Percentiles rank a stretch among this genome's conserved stretches.
phyloP scores from a whole-genome alignment of 2,888 invertebrate species.

The Mesorhabditis spiculigera region DNA sequence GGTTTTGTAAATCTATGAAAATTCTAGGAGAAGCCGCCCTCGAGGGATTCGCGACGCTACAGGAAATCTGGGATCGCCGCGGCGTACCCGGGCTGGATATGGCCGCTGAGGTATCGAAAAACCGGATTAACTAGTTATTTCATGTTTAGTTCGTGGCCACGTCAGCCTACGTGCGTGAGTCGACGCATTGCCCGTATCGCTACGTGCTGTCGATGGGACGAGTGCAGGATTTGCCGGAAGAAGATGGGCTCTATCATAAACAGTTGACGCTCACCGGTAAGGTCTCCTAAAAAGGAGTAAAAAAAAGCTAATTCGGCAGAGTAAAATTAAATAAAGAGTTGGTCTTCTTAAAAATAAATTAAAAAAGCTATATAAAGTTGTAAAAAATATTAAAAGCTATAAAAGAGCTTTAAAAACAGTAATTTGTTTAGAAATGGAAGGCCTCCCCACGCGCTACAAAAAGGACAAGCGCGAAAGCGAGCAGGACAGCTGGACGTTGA shows the following conservation, averaged over 20 bases:
- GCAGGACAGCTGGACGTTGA: conserved; percentile 28
- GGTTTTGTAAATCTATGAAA: too few relatives aligned
- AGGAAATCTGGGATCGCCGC: conserved; percentile 20
- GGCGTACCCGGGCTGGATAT: conserved; percentile 15
- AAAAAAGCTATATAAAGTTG: not conserved
- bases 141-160: conserved; percentile 26
- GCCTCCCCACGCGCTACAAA: conserved; percentile 37
- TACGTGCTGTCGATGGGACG: conserved; percentile 15
- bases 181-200: conserved; percentile 45
- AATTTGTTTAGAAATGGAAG: conserved; percentile 30
- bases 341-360: too few relatives aligned
- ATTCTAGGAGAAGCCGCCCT: conserved; percentile 23
- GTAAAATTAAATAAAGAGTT: too few relatives aligned
- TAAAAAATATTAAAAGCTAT: not conserved
- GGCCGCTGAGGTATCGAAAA: conserved; percentile 14
- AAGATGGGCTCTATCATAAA: not conserved
- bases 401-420: not conserved
- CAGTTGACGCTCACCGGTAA: conserved; percentile 10
- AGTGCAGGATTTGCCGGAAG: not conserved
- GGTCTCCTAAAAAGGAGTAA: conserved; percentile 7
- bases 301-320: not conserved
- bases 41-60: conserved; percentile 23
- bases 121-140: not conserved
- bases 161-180: conserved; percentile 35
- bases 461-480: conserved; percentile 21